Conservation (phyloP, 2,888 invertebrate genomes). For the Scaptomyza cyrtandrae region DNA sequence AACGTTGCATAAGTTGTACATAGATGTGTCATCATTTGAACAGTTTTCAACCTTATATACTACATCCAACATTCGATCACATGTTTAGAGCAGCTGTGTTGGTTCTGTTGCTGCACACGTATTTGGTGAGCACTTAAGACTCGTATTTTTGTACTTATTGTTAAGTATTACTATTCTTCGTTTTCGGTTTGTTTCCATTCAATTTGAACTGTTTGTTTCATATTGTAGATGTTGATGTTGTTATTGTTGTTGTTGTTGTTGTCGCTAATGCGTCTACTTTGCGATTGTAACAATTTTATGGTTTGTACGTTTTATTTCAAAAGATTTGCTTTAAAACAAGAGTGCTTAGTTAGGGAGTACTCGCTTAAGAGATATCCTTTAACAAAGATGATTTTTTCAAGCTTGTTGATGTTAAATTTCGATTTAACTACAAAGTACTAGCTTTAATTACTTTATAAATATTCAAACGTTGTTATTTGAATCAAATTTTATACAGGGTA, state of each 20-base stretch:
- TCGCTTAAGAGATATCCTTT: slow-evolving; percentile 1
- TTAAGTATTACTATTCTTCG: slow-evolving; percentile 22
- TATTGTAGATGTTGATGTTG: slow-evolving; percentile 13
- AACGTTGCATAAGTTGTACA: not conserved
- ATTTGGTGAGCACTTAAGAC: slow-evolving; percentile 33
- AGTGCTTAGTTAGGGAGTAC: not conserved
- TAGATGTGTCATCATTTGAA: slow-evolving; percentile 2
- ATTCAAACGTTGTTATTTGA: not conserved
- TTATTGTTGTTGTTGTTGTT: slow-evolving; percentile 35
- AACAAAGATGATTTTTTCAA: not conserved
- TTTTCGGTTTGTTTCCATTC: slow-evolving; percentile 29
- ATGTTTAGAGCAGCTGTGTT: slow-evolving; percentile 8
- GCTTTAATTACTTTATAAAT: too few species aligned
- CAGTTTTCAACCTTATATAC: not conserved
- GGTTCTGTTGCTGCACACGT: slow-evolving; percentile 18
- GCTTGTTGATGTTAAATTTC: too few species aligned
- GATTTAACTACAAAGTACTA: too few species aligned
- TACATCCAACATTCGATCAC: slow-evolving; percentile 8
- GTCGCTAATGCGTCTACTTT: slow-evolving; percentile 47
- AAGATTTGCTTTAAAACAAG: slow-evolving; percentile 34
- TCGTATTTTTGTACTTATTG: slow-evolving; percentile 21
- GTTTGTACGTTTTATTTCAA: slow-evolving; percentile 64
- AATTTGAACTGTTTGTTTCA: slow-evolving; percentile 44
- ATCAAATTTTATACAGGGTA: slow-evolving; percentile 9
- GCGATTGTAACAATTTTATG: slow-evolving; percentile 73